Conservation (phyloP, 2,113 vertebrate genomes). For the Chroicocephalus ridibundus region DNA sequence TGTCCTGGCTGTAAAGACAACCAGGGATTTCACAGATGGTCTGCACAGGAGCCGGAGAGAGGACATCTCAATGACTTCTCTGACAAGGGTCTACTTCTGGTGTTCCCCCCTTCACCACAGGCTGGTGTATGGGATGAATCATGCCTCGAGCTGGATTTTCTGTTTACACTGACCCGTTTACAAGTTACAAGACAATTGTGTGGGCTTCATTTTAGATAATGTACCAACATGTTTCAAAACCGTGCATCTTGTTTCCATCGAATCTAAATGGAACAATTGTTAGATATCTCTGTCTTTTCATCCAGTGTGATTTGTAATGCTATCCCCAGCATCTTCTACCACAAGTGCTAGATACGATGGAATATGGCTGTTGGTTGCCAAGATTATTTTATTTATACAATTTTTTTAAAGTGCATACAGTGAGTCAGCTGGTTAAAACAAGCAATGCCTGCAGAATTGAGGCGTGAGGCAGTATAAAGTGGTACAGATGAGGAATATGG, state of each 20-base stretch:
- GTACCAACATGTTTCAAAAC: not conserved
- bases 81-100: not conserved
- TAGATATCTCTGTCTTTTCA: not conserved
- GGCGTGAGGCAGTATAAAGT: not conserved
- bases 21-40: not conserved
- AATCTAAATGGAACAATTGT: not conserved
- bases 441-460: not conserved
- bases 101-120: not conserved
- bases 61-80: not conserved
- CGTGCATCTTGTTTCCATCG: not conserved
- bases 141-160: not conserved
- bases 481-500: not conserved
- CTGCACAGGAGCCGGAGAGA: not conserved
- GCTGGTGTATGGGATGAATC: not conserved
- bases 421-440: not conserved
- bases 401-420: not conserved
- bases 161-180: not conserved
- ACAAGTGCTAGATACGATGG: not conserved
- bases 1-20: not conserved
- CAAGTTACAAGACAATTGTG: not conserved
- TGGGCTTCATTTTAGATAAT: not conserved
- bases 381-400: not conserved
- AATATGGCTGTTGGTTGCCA: not conserved
- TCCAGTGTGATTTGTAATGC: not conserved
- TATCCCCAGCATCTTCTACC: not conserved